A percentile compares a stretch with the other conserved stretches of the same genome.
Evolutionary conservation across 2,888 invertebrate species (phyloP).

Genomic region (Rhorus exstirpatorius): DNA sequence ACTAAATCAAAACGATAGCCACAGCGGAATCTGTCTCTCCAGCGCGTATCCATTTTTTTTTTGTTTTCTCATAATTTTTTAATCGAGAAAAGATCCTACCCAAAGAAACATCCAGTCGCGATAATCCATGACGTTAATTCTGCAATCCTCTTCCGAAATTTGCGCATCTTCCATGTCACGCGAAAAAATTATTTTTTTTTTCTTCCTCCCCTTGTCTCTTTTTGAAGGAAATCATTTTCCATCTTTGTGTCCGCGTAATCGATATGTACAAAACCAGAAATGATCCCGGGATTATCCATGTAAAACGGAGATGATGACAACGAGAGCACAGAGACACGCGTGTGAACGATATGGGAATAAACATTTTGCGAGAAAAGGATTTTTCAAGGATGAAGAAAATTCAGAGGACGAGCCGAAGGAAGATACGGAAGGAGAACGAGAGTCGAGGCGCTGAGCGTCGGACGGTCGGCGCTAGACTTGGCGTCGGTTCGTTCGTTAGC

Average conservation of each 20-base stretch:
- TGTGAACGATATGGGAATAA: slow-evolving; percentile 17
- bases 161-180: slow-evolving; percentile 3
- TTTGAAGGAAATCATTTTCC: neutral
- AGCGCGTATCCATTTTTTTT: neutral
- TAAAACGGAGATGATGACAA: slow-evolving; percentile 21
- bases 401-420: slow-evolving; percentile 63
- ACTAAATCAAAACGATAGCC: slow-evolving; percentile 45
- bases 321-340: slow-evolving; percentile 13
- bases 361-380: slow-evolving; percentile 20
- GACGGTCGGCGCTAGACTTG: slow-evolving; percentile 84
- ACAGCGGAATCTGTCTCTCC: neutral
- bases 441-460: slow-evolving; percentile 75
- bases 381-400: neutral
- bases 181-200: neutral
- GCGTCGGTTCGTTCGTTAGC: slow-evolving; percentile 85
- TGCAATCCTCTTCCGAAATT: slow-evolving; percentile 5
- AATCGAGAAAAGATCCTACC: neutral
- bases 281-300: slow-evolving; percentile 48
- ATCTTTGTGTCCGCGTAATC: slow-evolving; percentile 3
- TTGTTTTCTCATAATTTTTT: neutral
- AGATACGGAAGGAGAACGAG: slow-evolving; percentile 69
- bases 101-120: slow-evolving; percentile 10
- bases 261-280: slow-evolving; percentile 12
- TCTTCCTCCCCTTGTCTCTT: neutral
- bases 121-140: neutral